Evolutionary conservation across 2,888 invertebrate genomes (phyloP).

Genomic region (Ditylenchus weischeri): DNA sequence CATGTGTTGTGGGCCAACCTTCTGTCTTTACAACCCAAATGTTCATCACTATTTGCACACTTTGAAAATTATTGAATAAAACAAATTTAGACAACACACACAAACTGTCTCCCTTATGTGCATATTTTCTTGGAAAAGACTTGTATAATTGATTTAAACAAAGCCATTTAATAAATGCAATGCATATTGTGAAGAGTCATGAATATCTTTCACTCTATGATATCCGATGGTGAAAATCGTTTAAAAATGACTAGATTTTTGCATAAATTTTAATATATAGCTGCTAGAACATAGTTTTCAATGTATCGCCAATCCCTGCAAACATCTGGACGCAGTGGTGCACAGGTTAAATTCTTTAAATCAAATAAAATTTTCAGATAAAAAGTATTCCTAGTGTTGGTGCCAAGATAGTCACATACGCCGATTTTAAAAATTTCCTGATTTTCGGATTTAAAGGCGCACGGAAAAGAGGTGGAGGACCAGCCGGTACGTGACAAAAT

Average conservation of each 20-base stretch:
- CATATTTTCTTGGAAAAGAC: constrained; percentile 2
- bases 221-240: no score
- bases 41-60: constrained; percentile 1
- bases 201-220: not conserved
- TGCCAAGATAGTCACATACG: no score
- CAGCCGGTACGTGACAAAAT: no score
- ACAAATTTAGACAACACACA: not conserved
- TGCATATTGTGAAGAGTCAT: not conserved
- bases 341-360: not conserved
- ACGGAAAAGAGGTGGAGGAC: no score
- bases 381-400: no score
- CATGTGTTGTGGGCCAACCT: not conserved
- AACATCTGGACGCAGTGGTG: not conserved
- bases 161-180: not conserved
- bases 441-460: no score
- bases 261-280: no score
- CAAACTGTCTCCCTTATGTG: constrained; percentile 3
- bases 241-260: no score
- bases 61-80: constrained; percentile 7
- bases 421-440: no score
- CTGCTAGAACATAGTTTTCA: no score
- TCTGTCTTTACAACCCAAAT: constrained; percentile 6
- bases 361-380: no score
- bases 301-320: constrained; percentile 6
- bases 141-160: constrained; percentile 8